Base-by-base conservation (phyloP, 2,113 vertebrate genomes). In the Athene noctua region DNA sequence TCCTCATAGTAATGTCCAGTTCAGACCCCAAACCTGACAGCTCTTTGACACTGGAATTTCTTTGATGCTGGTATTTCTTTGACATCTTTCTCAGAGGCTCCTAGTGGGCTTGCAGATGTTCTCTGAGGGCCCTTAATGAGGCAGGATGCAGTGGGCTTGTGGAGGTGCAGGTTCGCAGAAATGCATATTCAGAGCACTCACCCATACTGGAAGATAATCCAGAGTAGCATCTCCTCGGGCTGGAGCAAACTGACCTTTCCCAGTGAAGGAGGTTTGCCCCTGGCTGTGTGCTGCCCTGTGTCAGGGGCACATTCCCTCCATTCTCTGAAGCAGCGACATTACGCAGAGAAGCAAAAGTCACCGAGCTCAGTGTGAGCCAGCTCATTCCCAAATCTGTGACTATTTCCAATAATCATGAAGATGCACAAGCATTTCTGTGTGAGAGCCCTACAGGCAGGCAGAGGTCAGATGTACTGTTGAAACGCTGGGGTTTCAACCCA, bases 281-380 rank as follows among this genome's bases (percentile, higher is more conserved):
- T 55, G 8, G 8, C 29, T 62, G 2, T 9, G 19, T 11, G 10
- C 36, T 80, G 27, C 32, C 25, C 58, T 36, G 18, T 17, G 14
- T 1, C 34, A 44, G 25, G 38, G 29, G 2, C 36, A 23, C 7
- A n/a, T 58, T n/a, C 10, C 9, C 19, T 44, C 8, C 8, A 1
- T 57, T 80, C 42, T 62, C 44, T 59, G 29, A 65, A 70, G 34
- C 14, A 23, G 9, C 21, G n/a, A 21, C 29, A 26, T 30, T 40
- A 63, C 4, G 3, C 7, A 42, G 20, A 83, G 71, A 38, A 38
- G 38, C 38, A 46, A 46, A 67, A 85, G 22, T 11, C 29, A 9
- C 40, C n/a, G 61, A 32, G 11, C 55, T 63, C 34, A 52, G 4
- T 9, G n/a, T 36, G 44, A 85, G 16, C 14, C 9, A 6, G 58